These are phyloP conservation scores for Anthopleura sola DNA, from an alignment of 64 coral and sea anemone species.

Conservation along the genomic window DNA sequence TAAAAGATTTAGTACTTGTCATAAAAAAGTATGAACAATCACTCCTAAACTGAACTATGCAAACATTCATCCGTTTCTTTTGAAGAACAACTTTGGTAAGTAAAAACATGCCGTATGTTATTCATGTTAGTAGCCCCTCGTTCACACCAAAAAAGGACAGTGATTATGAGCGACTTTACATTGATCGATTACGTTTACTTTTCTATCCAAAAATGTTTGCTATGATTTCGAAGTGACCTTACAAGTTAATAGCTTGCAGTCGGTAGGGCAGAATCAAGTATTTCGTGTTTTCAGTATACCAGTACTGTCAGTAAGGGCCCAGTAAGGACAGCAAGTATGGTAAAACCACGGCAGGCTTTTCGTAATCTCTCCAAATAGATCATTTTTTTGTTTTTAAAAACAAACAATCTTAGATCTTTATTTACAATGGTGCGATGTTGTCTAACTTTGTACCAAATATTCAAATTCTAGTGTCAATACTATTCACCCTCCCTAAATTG, in stretches of 20 bases:
- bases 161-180: no score
- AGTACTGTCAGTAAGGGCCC: no score
- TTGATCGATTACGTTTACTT: not conserved
- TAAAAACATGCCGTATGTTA: not conserved
- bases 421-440: not conserved
- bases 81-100: not conserved
- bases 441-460: slow-evolving; percentile 5
- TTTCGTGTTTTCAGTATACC: no score
- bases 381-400: not conserved
- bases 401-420: not conserved
- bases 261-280: not conserved
- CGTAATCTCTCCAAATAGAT: not conserved
- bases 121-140: no score
- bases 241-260: not conserved
- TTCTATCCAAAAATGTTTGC: not conserved
- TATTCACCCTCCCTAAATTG: not conserved
- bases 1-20: not conserved
- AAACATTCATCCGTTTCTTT: not conserved
- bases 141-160: no score
- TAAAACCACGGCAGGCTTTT: not conserved
- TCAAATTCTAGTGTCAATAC: not conserved
- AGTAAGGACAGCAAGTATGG: no score
- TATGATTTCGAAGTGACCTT: not conserved
- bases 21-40: not conserved
- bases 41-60: not conserved